phyloP scores from a whole-genome alignment of 2,113 vertebrate species.

The Lepidothrix coronata region DNA sequence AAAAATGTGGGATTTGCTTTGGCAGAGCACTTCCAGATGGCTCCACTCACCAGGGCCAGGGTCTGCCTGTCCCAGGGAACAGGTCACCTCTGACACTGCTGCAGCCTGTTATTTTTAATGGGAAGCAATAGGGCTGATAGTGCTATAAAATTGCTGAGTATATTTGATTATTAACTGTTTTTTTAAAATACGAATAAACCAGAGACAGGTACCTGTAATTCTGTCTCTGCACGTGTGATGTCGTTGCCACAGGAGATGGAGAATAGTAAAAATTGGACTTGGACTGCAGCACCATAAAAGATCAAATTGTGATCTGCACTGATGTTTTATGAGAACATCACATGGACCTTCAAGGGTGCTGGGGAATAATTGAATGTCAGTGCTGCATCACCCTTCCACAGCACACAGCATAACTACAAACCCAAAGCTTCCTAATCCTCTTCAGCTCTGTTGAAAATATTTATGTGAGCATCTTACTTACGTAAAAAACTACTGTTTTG shows the following conservation, averaged over 20 bases:
- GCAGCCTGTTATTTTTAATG: background rate
- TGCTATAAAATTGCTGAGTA: background rate
- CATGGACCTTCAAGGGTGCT: background rate
- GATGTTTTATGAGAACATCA: background rate
- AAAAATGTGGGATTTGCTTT: background rate
- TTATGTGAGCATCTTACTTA: background rate
- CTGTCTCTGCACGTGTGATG: background rate
- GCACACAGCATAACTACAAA: background rate
- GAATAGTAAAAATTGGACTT: background rate
- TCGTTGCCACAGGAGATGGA: background rate
- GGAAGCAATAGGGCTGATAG: background rate
- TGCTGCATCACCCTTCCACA: background rate
- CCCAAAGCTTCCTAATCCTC: background rate
- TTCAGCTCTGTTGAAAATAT: background rate
- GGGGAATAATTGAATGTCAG: background rate
- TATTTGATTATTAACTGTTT: background rate
- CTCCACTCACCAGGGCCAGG: background rate
- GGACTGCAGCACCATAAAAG: background rate
- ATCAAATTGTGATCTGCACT: background rate
- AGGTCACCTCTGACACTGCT: background rate
- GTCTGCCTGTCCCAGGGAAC: background rate
- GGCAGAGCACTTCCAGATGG: background rate
- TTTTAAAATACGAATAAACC: background rate
- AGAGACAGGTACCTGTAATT: background rate
- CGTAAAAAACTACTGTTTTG: background rate